phyloP scores from a whole-genome alignment of 2,888 invertebrate species.

The Ophion obscuratus region DNA sequence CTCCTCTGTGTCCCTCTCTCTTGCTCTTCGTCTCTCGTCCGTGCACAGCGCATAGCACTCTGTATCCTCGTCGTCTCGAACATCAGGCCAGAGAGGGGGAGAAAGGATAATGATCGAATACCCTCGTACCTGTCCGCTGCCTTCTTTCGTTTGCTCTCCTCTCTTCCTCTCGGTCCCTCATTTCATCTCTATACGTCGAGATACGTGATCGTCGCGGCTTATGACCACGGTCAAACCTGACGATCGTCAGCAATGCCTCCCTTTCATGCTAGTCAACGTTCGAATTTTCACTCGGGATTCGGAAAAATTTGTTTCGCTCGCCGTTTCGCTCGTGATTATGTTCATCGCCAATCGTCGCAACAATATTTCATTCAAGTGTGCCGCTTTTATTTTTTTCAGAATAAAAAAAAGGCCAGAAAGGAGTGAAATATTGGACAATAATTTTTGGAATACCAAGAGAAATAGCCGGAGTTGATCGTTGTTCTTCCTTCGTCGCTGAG shows the following conservation, averaged over 20 bases:
- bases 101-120: constrained; percentile 65
- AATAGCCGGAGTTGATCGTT: not conserved
- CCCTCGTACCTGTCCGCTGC: constrained; percentile 60
- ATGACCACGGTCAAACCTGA: constrained; percentile 33
- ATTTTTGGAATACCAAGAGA: not conserved
- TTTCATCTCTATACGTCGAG: not conserved
- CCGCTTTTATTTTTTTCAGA: not conserved
- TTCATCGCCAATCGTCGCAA: too few relatives aligned
- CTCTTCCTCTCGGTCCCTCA: not conserved
- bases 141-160: constrained; percentile 5
- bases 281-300: not conserved
- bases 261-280: not conserved
- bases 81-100: constrained; percentile 37
- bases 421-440: not conserved
- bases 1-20: constrained; percentile 7
- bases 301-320: not conserved
- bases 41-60: constrained; percentile 6
- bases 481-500: too few relatives aligned
- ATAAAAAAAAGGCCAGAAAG: not conserved
- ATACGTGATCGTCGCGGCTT: constrained; percentile 12
- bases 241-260: not conserved
- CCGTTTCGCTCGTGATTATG: too few relatives aligned
- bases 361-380: too few relatives aligned
- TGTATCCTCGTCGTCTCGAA: constrained; percentile 45
- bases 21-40: constrained; percentile 1